These are phyloP conservation scores for Bolinopsis microptera DNA, from an alignment of 37 sponge, comb jelly and placozoan genomes.

Conservation along the genomic window DNA sequence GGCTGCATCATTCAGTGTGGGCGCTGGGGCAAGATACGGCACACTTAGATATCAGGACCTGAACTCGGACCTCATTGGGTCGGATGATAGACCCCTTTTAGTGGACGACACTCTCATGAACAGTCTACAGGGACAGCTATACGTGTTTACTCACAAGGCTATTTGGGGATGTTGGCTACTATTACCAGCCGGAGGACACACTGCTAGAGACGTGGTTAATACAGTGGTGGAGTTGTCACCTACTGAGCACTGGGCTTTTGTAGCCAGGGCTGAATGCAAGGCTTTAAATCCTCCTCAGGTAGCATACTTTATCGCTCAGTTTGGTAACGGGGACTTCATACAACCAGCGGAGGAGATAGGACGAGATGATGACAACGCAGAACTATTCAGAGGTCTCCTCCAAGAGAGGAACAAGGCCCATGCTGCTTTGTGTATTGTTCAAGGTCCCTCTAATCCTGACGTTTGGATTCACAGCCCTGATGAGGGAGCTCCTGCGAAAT, in stretches of 20 bases:
- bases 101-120: background rate
- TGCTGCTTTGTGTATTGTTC: background rate
- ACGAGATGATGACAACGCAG: background rate
- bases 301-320: background rate
- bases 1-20: no score
- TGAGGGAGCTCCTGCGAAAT: no score
- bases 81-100: background rate
- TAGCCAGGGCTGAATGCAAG: background rate
- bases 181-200: background rate
- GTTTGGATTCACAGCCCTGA: background rate
- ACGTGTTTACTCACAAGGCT: background rate
- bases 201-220: background rate
- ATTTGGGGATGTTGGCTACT: background rate
- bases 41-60: background rate
- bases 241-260: background rate
- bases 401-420: background rate
- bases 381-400: background rate
- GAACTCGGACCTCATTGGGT: background rate
- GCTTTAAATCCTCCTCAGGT: background rate
- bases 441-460: background rate
- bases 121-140: background rate
- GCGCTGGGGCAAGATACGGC: no score
- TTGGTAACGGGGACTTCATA: background rate
- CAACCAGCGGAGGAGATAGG: background rate
- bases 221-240: background rate